Evolutionary conservation across 53 echinoderm and acorn worm species (phyloP), one percentile per base, ranked within the genome.

Genomic region (Apostichopus leukothele): DNA sequence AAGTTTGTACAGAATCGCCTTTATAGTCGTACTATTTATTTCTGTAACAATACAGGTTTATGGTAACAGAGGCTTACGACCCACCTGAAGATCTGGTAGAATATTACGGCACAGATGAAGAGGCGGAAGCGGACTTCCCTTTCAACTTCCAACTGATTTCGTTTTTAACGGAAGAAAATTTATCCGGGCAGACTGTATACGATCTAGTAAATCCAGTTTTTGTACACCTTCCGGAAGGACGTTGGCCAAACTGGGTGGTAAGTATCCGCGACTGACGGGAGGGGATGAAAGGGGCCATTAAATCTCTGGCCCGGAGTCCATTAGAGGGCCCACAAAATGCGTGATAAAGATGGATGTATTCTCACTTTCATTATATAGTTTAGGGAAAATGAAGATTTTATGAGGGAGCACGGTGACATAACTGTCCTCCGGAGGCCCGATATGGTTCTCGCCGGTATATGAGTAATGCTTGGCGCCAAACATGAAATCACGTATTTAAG

Each of bases 201-300:
- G 60, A 92, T 0, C 50, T 91, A 51, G 93, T 96, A 0, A 71
- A 90, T 7, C 88, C 83, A 13, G 92, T 91, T 88, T 90, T 94
- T 83, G 55, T 61, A 12, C 86, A 88, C 55, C 88, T 90, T 23
- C 92, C 93, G 1, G 86, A 73, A 25, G 96, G 90, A 9, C 91
- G 90, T 74, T 94, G 94, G 94, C 96, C 96, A 10, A 96, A 96
- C 73, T 96, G 94, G 91, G 93, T 94, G 89, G 94, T 94, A 90
- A 27, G 88, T 89, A 16, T 39, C 39, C 39, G 39, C 39, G 39
- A 39, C 39, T 3, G 39, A 39, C 39, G 39, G 39, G 39, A 39
- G 39, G 39, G 39, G 39, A 39, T 39, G 39, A 39, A 39, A 3
- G 39, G 39, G 39, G 0, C 39, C 39, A 39, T 39, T 39, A 39